Percentiles rank a stretch among this genome's conserved stretches.
phyloP scores from a whole-genome alignment of 2,888 invertebrate species.

The Parthenolecanium corni region DNA sequence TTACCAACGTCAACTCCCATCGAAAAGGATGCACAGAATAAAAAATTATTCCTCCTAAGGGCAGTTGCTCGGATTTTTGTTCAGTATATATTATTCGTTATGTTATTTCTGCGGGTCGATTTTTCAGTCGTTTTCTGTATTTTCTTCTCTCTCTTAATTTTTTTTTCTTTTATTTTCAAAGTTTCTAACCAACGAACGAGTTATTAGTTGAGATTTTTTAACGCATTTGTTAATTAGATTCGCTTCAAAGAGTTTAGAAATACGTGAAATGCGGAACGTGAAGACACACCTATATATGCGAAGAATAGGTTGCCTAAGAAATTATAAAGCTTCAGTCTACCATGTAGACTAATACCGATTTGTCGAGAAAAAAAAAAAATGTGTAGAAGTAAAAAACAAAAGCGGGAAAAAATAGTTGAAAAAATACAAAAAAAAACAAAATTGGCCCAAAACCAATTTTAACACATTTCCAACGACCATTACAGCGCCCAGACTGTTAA shows the following conservation, averaged over 20 bases:
- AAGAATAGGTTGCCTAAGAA: conserved; percentile 3
- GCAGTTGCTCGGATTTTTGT: no score
- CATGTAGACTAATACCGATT: conserved; percentile 21
- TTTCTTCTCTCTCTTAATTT: no score
- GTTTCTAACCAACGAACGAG: no score
- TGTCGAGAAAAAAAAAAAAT: conserved; percentile 5
- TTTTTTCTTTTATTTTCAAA: no score
- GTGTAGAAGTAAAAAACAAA: no score
- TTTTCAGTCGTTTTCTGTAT: no score
- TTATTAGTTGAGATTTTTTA: background rate
- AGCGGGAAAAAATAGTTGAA: no score
- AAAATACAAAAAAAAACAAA: background rate
- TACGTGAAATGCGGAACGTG: conserved; percentile 21
- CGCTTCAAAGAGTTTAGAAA: conserved; percentile 25
- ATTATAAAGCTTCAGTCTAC: conserved; percentile 3
- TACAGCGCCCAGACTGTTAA: conserved; percentile 11
- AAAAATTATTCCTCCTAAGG: no score
- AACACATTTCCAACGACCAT: conserved; percentile 25
- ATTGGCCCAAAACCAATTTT: conserved; percentile 22
- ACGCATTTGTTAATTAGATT: conserved; percentile 26
- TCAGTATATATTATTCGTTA: no score
- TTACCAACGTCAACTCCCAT: no score
- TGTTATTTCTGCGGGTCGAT: no score
- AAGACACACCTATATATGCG: conserved; percentile 20
- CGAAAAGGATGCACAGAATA: no score